Conservation (phyloP, 2,797 vertebrate genomes). For the Pyrocephalus nanus region DNA sequence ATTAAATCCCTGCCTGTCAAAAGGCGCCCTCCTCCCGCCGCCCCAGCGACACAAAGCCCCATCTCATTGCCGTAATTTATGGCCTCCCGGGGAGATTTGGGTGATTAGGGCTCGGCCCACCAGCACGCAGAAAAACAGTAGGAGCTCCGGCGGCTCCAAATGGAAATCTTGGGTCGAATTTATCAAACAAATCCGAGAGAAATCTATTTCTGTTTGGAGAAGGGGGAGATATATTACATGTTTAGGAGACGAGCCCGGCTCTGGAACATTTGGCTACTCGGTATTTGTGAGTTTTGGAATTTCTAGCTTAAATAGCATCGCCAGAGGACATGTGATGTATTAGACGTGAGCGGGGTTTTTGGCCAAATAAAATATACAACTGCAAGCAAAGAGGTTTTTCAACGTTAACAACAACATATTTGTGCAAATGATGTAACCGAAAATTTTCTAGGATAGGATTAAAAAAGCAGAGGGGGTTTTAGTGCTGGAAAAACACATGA, state of each 20-base stretch:
- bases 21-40: constrained; percentile 89
- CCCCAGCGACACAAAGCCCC: constrained; percentile 94
- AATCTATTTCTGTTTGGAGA: constrained; percentile 98
- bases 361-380: constrained; percentile 99
- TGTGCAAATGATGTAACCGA: constrained; percentile 92
- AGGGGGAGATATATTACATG: constrained; percentile 91
- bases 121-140: constrained; percentile 99
- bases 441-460: constrained; percentile 77
- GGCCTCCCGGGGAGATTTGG: constrained; percentile 92
- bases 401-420: constrained; percentile 92
- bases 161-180: constrained; percentile 97
- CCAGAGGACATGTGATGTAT: constrained; percentile 92
- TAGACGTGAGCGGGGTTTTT: constrained; percentile 80
- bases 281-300: constrained; percentile 99
- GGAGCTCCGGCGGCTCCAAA: constrained; percentile 94
- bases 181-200: constrained; percentile 86
- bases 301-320: constrained; percentile 95
- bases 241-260: constrained; percentile 89
- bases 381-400: constrained; percentile 85
- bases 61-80: constrained; percentile 99
- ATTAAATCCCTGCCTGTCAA: constrained; percentile 97
- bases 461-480: constrained; percentile 64
- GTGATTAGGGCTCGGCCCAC: constrained; percentile 98
- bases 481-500: constrained; percentile 76
- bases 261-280: constrained; percentile 89